These are phyloP conservation scores for Chironomus riparius DNA, from an alignment of 2,888 invertebrate species.

Conservation along the genomic window DNA sequence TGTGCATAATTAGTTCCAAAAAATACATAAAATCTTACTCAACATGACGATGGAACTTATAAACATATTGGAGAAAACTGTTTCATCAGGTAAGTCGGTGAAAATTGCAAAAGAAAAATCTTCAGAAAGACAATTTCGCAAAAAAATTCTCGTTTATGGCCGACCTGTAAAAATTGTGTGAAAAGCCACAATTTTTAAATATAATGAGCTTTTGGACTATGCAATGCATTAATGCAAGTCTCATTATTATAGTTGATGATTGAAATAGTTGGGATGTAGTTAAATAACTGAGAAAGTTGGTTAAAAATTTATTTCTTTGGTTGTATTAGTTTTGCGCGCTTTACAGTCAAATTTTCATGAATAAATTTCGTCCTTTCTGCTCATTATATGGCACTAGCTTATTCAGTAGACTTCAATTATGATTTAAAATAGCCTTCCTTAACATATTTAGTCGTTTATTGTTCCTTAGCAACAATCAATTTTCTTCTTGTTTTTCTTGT, in stretches of 20 bases:
- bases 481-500: neutral
- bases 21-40: neutral
- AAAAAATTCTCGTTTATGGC: neutral
- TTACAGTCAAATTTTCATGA: neutral
- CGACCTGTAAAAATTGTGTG: neutral
- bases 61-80: conserved; percentile 91
- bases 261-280: neutral
- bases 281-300: neutral
- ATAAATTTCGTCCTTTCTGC: neutral
- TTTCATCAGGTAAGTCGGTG: conserved; percentile 77
- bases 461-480: conserved; percentile 13
- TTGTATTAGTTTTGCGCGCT: neutral
- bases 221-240: neutral
- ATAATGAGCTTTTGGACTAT: no score
- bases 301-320: neutral
- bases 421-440: neutral
- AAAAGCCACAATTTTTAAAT: neutral
- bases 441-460: neutral
- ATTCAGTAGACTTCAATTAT: neutral
- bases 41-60: conserved; percentile 56
- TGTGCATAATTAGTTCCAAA: no score
- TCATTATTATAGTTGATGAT: neutral
- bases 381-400: no score
- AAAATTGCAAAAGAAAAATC: conserved; percentile 33
- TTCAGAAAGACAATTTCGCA: conserved; percentile 16